Percentiles rank a stretch among this genome's conserved stretches.
phyloP scores from a whole-genome alignment of 2,888 invertebrate species.

The Pherbina coryleti region DNA sequence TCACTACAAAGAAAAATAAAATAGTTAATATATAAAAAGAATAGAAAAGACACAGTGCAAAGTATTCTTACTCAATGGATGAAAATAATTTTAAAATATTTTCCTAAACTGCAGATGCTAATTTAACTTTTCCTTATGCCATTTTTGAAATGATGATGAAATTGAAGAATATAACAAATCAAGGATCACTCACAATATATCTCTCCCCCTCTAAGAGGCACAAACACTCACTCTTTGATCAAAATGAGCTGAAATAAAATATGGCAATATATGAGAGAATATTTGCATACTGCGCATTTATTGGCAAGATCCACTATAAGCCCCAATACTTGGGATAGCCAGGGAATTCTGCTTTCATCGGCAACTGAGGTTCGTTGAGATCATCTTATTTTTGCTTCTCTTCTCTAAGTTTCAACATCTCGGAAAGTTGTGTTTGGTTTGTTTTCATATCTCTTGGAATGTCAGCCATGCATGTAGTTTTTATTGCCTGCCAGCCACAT shows the following conservation, averaged over 20 bases:
- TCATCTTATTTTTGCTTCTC: background rate
- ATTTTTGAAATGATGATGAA: background rate
- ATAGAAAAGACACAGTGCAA: too few species aligned
- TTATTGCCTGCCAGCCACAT: background rate
- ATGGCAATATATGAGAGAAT: background rate
- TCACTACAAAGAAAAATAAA: too few species aligned
- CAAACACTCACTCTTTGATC: background rate
- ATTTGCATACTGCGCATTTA: background rate
- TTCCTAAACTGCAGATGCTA: too few species aligned
- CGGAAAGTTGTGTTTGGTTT: background rate
- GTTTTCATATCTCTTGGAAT: conserved; percentile 26
- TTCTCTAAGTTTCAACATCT: background rate
- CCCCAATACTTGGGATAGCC: background rate
- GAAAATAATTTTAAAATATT: too few species aligned
- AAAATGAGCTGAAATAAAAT: background rate
- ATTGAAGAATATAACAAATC: background rate
- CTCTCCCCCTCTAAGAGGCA: background rate
- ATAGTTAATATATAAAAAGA: too few species aligned
- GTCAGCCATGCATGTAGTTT: background rate
- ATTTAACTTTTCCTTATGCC: too few species aligned
- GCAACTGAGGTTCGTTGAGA: background rate
- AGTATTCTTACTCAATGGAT: too few species aligned
- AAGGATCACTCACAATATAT: background rate
- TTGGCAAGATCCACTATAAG: background rate
- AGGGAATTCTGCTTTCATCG: background rate